phyloP scores from a whole-genome alignment of 1,140 invertebrate species.

The Platorchestia sp. region DNA sequence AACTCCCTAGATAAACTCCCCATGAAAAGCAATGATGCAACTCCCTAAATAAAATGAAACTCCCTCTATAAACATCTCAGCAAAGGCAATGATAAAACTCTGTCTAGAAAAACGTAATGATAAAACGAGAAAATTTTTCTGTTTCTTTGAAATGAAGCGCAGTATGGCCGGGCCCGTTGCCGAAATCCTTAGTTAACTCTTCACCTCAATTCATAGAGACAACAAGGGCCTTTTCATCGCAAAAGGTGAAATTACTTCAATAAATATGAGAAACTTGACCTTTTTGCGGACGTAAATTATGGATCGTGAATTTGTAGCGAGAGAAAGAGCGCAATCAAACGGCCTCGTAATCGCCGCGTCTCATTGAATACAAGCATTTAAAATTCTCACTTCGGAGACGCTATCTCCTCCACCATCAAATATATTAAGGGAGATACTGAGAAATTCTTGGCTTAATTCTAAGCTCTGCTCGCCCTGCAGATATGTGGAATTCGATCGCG shows the following conservation, averaged over 20 bases:
- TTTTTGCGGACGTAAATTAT: neutral
- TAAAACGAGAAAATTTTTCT: neutral
- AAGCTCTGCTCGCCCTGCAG: neutral
- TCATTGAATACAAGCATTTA: conserved; percentile 43
- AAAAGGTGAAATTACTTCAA: conserved; percentile 10
- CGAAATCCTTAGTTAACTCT: neutral
- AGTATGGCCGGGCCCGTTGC: neutral
- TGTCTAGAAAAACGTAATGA: neutral
- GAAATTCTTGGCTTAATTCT: neutral
- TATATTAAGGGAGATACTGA: conserved; percentile 1
- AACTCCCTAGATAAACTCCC: too few relatives aligned
- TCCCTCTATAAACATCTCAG: too few relatives aligned
- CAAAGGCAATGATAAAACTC: too few relatives aligned
- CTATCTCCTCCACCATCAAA: neutral
- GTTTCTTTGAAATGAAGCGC: neutral
- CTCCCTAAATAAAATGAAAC: too few relatives aligned
- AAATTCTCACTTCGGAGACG: neutral
- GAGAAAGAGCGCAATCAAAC: neutral
- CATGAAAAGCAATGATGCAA: too few relatives aligned
- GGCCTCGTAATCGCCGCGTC: neutral
- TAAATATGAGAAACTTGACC: conserved; percentile 9
- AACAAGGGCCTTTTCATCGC: neutral
- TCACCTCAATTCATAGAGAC: neutral
- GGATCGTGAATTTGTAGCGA: neutral
- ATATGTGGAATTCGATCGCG: neutral